Evolutionary conservation across 2,888 invertebrate genomes (phyloP).

Genomic region (Amblyjoppa proteus): DNA sequence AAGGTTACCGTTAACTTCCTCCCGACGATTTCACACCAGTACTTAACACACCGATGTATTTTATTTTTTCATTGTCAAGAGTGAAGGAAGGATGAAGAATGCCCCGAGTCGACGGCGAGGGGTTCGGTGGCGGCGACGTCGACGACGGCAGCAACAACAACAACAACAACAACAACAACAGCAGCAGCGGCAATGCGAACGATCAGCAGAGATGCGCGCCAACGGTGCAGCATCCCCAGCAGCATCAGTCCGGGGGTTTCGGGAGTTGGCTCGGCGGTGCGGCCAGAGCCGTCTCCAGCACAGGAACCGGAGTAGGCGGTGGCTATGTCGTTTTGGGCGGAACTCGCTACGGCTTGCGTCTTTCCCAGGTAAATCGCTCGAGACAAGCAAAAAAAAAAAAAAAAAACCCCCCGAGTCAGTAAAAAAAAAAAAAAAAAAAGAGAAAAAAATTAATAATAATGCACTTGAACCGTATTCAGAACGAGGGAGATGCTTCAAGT

Average conservation of each 20-base stretch:
- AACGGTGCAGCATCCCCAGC: conserved; percentile 45
- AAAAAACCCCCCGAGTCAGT: no score
- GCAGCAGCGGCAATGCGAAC: conserved; percentile 51
- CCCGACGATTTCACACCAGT: no score
- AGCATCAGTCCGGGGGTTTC: conserved; percentile 62
- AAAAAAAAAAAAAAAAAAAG: background rate
- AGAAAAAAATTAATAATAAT: conserved; percentile 3
- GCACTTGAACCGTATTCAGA: conserved; percentile 13
- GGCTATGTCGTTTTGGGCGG: conserved; percentile 89
- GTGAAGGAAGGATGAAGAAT: conserved; percentile 84
- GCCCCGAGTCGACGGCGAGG: conserved; percentile 83
- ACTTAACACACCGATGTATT: background rate
- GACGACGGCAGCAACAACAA: conserved; percentile 65
- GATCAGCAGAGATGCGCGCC: conserved; percentile 54
- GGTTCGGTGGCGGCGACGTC: conserved; percentile 79
- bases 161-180: conserved; percentile 43
- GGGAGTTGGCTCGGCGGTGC: conserved; percentile 81
- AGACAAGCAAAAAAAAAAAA: background rate
- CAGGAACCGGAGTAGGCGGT: conserved; percentile 75
- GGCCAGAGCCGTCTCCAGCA: conserved; percentile 80
- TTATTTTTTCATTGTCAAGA: conserved; percentile 59
- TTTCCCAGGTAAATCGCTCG: conserved; percentile 78
- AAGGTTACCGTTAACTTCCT: no score
- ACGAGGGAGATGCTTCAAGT: conserved; percentile 37
- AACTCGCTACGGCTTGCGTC: conserved; percentile 90